These are phyloP conservation scores for Drosophila meridiana DNA, from an alignment of 2,888 invertebrate species.

Conservation along the genomic window DNA sequence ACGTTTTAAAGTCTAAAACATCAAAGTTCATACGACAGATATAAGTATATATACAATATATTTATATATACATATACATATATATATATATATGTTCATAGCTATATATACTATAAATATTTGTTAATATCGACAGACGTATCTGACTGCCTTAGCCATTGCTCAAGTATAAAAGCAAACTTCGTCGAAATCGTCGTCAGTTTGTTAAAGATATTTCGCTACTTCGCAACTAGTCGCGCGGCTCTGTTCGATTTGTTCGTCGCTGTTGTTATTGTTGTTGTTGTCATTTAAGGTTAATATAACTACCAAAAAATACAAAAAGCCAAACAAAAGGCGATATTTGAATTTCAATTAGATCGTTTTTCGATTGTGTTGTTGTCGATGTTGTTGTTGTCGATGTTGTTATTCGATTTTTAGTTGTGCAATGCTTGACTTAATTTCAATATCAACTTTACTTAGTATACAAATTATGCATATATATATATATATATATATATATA, in stretches of 20 bases:
- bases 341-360: conserved; percentile 52
- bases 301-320: conserved; percentile 14
- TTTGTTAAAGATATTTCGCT: conserved; percentile 63
- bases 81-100: conserved; percentile 18
- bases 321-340: conserved; percentile 38
- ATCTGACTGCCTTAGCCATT: conserved; percentile 34
- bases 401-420: conserved; percentile 9
- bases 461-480: conserved; percentile 8
- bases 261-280: conserved; percentile 3
- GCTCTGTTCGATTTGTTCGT: conserved; percentile 30
- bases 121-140: conserved; percentile 22
- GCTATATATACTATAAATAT: conserved; percentile 19
- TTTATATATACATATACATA: conserved; percentile 16
- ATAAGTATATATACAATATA: conserved; percentile 11
- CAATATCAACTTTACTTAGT: conserved; percentile 11
- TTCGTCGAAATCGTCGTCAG: conserved; percentile 66
- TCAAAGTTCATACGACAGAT: conserved; percentile 46
- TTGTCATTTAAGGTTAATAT: conserved; percentile 12
- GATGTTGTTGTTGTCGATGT: not conserved
- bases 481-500: not conserved
- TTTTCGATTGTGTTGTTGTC: not conserved
- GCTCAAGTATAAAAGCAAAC: conserved; percentile 70
- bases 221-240: conserved; percentile 56
- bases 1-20: conserved; percentile 71
- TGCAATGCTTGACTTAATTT: conserved; percentile 11